A percentile compares a stretch with the other conserved stretches of the same genome.
Evolutionary conservation across 2,888 invertebrate genomes (phyloP).

Genomic region (Pollenia labialis): DNA sequence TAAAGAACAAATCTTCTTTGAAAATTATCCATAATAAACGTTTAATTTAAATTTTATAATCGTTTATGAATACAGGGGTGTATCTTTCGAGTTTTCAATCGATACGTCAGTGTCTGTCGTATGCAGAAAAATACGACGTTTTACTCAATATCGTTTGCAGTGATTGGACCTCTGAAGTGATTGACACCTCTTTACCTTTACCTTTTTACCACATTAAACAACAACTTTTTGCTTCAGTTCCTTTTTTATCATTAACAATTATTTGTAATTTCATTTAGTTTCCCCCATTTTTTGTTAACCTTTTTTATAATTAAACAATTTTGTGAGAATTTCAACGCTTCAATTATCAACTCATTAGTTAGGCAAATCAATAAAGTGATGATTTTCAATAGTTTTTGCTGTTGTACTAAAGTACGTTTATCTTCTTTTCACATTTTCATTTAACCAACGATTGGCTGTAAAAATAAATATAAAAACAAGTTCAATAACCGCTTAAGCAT

Average conservation of each 20-base stretch:
- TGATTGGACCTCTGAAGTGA: too few relatives aligned
- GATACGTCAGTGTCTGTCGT: too few relatives aligned
- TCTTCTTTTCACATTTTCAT: background rate
- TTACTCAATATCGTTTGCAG: too few relatives aligned
- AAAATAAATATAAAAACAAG: background rate
- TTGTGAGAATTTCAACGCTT: slow-evolving; percentile 34
- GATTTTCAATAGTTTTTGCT: slow-evolving; percentile 13
- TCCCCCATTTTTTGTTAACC: background rate
- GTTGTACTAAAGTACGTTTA: background rate
- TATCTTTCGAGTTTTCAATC: too few relatives aligned
- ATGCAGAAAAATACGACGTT: too few relatives aligned
- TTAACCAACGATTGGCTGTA: background rate
- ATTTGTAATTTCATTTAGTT: background rate
- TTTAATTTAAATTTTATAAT: too few relatives aligned
- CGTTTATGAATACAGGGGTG: too few relatives aligned
- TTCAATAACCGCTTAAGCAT: slow-evolving; percentile 3
- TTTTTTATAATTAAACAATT: slow-evolving; percentile 17
- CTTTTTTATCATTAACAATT: background rate
- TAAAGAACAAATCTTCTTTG: too few relatives aligned
- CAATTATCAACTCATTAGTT: slow-evolving; percentile 61
- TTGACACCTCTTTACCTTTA: too few relatives aligned
- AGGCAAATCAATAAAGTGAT: background rate
- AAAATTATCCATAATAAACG: too few relatives aligned
- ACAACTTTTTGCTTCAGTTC: too few relatives aligned
- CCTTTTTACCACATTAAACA: too few relatives aligned